Conservation (phyloP, 2,888 invertebrate species). For the Pristionchus maxplancki region DNA sequence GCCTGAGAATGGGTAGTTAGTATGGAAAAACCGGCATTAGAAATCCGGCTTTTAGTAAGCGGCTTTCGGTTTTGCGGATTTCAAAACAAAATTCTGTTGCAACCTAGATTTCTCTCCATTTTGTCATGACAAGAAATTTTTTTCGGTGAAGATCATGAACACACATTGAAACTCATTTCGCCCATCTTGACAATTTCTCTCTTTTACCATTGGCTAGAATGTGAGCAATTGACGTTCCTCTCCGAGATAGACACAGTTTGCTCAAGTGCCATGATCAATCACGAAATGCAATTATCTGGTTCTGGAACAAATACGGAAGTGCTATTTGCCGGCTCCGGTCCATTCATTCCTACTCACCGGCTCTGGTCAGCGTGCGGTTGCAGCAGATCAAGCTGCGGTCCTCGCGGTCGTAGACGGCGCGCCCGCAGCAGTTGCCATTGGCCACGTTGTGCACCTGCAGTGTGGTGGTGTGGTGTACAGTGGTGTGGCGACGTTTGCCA, state of each 20-base stretch:
- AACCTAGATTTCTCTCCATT: no score
- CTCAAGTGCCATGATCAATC: no score
- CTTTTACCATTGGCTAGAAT: no score
- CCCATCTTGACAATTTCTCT: not conserved
- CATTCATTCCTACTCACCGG: not conserved
- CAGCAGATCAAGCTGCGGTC: slow-evolving; percentile 70
- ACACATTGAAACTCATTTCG: not conserved
- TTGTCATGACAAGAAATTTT: no score
- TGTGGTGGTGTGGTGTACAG: not conserved
- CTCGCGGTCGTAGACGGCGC: slow-evolving; percentile 67
- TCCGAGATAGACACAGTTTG: no score
- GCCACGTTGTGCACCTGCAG: slow-evolving; percentile 74
- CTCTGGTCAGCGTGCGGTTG: slow-evolving; percentile 64
- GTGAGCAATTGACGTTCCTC: no score
- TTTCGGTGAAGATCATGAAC: not conserved
- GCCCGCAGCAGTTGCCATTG: slow-evolving; percentile 74
- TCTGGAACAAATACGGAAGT: no score
- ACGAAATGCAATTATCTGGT: no score
- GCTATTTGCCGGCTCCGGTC: not conserved
- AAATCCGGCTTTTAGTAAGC: not conserved
- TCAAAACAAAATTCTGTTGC: not conserved
- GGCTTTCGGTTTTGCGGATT: not conserved
- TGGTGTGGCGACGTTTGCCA: not conserved
- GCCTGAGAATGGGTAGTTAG: not conserved
- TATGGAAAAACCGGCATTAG: not conserved